These are phyloP conservation scores for Aleadryas rufinucha DNA, from an alignment of 2,113 vertebrate genomes.

Conservation along the genomic window DNA sequence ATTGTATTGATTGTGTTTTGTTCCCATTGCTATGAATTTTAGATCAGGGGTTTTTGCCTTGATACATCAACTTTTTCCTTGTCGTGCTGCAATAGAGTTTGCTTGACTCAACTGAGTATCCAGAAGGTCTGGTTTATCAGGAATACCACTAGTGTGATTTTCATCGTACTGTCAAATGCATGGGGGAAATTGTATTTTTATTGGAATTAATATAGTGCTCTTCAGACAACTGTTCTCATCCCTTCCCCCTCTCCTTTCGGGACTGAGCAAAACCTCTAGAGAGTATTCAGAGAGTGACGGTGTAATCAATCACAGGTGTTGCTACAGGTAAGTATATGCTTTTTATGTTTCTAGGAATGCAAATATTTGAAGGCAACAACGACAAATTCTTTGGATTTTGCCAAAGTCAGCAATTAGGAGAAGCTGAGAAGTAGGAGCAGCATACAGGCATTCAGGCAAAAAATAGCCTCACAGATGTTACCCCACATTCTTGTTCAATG, in stretches of 20 bases:
- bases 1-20: constrained; percentile 12
- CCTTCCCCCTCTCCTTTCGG: not conserved
- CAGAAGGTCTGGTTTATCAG: constrained; percentile 7
- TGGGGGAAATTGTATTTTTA: not conserved
- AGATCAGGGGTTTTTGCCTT: not conserved
- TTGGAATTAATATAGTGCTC: constrained; percentile 1
- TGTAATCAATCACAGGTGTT: constrained; percentile 38
- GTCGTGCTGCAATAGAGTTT: constrained; percentile 41
- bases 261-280: constrained; percentile 29
- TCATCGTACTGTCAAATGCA: not conserved
- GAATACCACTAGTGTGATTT: not conserved
- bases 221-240: not conserved
- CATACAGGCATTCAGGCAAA: not conserved
- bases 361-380: not conserved
- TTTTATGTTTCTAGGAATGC: constrained; percentile 3
- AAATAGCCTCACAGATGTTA: constrained; percentile 36
- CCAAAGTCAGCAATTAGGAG: not conserved
- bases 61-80: constrained; percentile 53
- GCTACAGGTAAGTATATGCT: constrained; percentile 42
- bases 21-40: not conserved
- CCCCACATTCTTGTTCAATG: not conserved
- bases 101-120: constrained; percentile 2
- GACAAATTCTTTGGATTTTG: not conserved
- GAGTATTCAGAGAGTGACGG: not conserved
- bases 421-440: not conserved